A percentile compares a stretch with the other conserved stretches of the same genome.
Conservation (phyloP, 2,113 vertebrate species). For the Neopipo cinnamomea region DNA sequence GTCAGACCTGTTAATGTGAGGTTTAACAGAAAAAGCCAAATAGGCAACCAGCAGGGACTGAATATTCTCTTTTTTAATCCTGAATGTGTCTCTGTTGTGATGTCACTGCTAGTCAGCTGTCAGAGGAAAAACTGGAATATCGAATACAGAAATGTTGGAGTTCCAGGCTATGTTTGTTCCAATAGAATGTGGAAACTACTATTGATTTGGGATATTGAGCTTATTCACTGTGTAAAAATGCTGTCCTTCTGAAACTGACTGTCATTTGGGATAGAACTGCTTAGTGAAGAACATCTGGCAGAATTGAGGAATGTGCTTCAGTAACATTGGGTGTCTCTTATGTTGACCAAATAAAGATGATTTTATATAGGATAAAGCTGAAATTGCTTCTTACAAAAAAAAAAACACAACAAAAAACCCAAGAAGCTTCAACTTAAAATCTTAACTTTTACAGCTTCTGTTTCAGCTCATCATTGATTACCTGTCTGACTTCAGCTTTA, state of each 20-base stretch:
- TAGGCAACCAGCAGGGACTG: background rate
- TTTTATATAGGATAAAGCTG: background rate
- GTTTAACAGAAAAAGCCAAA: background rate
- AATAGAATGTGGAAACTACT: background rate
- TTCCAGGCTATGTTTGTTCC: background rate
- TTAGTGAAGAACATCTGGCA: background rate
- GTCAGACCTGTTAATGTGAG: background rate
- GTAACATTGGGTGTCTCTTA: background rate
- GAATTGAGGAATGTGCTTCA: background rate
- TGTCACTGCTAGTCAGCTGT: background rate
- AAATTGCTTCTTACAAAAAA: background rate
- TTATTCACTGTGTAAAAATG: background rate
- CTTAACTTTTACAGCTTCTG: conserved; percentile 77
- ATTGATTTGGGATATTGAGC: background rate
- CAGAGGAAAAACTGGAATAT: background rate
- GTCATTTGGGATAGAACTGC: background rate
- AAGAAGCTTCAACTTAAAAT: background rate
- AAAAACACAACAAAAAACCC: background rate
- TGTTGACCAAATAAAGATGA: background rate
- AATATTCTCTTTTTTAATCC: background rate
- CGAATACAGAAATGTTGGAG: background rate
- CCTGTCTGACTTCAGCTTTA: conserved; percentile 87
- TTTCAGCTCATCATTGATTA: conserved; percentile 93
- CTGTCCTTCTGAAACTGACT: background rate
- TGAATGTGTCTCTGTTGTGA: background rate